Percentiles rank a stretch among this genome's conserved stretches.
Evolutionary conservation across 2,113 vertebrate genomes (phyloP).

Genomic region (Hippolais icterina): DNA sequence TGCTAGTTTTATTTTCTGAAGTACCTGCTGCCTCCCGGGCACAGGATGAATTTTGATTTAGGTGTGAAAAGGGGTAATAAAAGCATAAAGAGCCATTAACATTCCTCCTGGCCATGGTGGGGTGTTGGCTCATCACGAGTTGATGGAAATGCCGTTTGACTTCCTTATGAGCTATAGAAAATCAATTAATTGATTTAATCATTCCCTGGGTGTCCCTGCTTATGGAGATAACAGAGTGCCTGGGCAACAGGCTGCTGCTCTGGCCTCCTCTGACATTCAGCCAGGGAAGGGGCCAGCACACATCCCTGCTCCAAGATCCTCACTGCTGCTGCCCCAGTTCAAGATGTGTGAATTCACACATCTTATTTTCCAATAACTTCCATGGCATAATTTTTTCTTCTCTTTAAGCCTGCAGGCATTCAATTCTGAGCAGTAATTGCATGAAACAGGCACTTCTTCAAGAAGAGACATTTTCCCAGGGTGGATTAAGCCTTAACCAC

Average conservation of each 20-base stretch:
- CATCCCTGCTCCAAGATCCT: accelerated
- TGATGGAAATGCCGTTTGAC: constrained; percentile 44
- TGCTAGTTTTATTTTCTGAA: constrained; percentile 28
- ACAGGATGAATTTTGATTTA: constrained; percentile 45
- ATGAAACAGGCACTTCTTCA: background rate
- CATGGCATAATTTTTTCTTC: background rate
- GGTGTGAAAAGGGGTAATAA: constrained; percentile 32
- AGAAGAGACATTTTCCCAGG: background rate
- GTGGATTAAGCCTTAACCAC: background rate
- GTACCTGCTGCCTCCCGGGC: constrained; percentile 3
- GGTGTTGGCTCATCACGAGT: constrained; percentile 28
- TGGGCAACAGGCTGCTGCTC: background rate
- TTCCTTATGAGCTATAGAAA: constrained; percentile 58
- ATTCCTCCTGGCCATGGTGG: background rate
- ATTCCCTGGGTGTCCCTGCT: background rate
- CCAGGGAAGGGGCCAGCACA: background rate
- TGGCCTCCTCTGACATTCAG: background rate
- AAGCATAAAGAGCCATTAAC: constrained; percentile 25
- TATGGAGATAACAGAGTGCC: background rate
- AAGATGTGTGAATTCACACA: background rate
- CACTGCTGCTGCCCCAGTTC: background rate
- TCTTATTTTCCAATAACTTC: background rate
- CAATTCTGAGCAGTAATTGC: background rate
- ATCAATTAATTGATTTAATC: constrained; percentile 68
- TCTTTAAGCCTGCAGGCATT: background rate